Percentiles rank a stretch among this genome's conserved stretches.
phyloP scores from a whole-genome alignment of 2,797 vertebrate species.

The Leptodactylus fallax region DNA sequence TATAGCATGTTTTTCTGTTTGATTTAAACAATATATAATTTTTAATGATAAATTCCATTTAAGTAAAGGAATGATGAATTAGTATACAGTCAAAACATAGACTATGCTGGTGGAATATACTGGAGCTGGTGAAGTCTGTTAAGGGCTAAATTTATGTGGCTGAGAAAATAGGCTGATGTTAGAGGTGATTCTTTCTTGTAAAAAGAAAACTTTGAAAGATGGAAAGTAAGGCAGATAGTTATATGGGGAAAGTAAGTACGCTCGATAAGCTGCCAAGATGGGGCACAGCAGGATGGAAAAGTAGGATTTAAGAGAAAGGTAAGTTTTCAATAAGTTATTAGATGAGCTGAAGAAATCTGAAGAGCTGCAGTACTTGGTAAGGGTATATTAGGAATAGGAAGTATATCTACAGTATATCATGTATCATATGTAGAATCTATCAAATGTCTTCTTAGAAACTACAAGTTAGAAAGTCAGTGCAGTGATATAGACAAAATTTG shows the following conservation, averaged over 20 bases:
- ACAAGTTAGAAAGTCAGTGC: neutral
- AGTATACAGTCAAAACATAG: neutral
- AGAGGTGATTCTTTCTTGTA: neutral
- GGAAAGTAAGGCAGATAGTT: neutral
- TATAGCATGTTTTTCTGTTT: too few species aligned
- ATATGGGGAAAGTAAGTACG: neutral
- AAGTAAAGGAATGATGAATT: too few species aligned
- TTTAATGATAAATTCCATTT: too few species aligned
- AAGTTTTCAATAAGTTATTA: constrained; percentile 31
- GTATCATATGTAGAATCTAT: neutral
- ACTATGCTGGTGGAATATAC: neutral
- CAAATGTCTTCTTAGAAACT: neutral
- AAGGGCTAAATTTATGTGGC: neutral
- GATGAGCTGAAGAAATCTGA: neutral
- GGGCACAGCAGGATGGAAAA: neutral
- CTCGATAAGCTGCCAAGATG: neutral
- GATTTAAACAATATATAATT: too few species aligned
- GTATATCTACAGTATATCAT: neutral
- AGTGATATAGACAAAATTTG: neutral
- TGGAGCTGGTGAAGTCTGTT: neutral
- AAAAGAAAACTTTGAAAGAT: neutral
- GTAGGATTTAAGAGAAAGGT: neutral
- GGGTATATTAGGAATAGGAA: neutral
- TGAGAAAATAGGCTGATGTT: neutral
- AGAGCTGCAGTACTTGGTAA: neutral